These are phyloP conservation scores for Siniperca chuatsi DNA, from an alignment of 2,113 vertebrate genomes.

Conservation along the genomic window DNA sequence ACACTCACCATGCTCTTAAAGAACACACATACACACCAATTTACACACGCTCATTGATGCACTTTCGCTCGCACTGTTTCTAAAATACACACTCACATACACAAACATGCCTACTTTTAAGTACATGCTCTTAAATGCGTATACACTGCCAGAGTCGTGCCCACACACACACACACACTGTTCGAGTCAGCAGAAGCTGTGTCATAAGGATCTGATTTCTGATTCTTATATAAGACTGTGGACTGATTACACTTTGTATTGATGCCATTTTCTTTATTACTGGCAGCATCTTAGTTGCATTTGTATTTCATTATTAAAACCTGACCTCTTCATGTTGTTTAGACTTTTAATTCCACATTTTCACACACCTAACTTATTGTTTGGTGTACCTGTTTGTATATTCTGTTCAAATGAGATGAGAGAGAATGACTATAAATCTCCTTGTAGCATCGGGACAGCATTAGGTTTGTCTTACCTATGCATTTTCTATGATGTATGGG, in stretches of 20 bases:
- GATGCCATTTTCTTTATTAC: not conserved
- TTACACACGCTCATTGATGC: slow-evolving; percentile 25
- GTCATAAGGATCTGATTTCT: slow-evolving; percentile 18
- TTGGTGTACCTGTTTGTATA: slow-evolving; percentile 6
- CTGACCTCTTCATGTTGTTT: not conserved
- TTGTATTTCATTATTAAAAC: slow-evolving; percentile 15
- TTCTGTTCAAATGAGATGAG: slow-evolving; percentile 10
- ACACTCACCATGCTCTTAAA: slow-evolving; percentile 51
- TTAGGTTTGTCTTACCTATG: slow-evolving; percentile 63
- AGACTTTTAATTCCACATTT: slow-evolving; percentile 11
- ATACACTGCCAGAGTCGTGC: slow-evolving; percentile 9
- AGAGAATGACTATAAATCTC: slow-evolving; percentile 50
- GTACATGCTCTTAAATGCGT: not conserved
- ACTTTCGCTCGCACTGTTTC: not conserved
- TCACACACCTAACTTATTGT: not conserved
- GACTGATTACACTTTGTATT: not conserved
- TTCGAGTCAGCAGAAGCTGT: not conserved
- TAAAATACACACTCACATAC: slow-evolving; percentile 15
- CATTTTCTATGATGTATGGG: slow-evolving; percentile 60
- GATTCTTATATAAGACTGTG: slow-evolving; percentile 23
- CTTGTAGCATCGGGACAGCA: slow-evolving; percentile 17
- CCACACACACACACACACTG: slow-evolving; percentile 21
- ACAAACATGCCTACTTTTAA: slow-evolving; percentile 28
- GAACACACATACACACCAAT: slow-evolving; percentile 40
- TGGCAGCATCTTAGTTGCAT: not conserved